Conservation (phyloP, 1,140 invertebrate genomes). For the Gonatopus flavifemur region DNA sequence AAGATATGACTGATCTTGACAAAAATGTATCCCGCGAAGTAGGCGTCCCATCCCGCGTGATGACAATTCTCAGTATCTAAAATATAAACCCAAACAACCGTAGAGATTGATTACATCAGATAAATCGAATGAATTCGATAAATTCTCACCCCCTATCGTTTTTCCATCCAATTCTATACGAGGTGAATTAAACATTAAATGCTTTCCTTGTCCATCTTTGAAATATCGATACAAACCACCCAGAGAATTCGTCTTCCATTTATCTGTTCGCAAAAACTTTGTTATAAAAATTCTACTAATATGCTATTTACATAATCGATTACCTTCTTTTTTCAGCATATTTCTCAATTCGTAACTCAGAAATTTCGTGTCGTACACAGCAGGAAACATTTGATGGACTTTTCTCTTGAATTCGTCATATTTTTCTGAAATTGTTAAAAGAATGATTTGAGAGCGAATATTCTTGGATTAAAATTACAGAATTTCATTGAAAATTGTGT, state of each 20-base stretch:
- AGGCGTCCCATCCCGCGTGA: slow-evolving; percentile 78
- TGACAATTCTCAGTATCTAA: slow-evolving; percentile 60
- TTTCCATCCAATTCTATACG: slow-evolving; percentile 26
- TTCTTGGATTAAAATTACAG: not conserved
- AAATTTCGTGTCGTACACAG: slow-evolving; percentile 73
- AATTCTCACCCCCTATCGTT: no score
- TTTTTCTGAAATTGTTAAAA: slow-evolving; percentile 46
- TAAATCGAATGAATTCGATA: no score
- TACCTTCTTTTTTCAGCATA: slow-evolving; percentile 51
- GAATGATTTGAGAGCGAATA: not conserved
- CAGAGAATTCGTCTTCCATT: slow-evolving; percentile 59
- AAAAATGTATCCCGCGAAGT: slow-evolving; percentile 69
- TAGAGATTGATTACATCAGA: no score
- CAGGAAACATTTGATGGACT: slow-evolving; percentile 66
- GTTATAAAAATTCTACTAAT: slow-evolving; percentile 1
- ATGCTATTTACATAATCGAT: slow-evolving; percentile 12
- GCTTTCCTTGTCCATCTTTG: slow-evolving; percentile 47
- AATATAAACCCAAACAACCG: no score
- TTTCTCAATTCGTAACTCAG: slow-evolving; percentile 63
- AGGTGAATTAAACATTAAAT: slow-evolving; percentile 45
- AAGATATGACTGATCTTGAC: slow-evolving; percentile 60
- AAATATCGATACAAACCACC: slow-evolving; percentile 64
- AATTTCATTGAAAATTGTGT: not conserved
- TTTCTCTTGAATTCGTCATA: slow-evolving; percentile 69
- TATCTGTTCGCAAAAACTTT: slow-evolving; percentile 44